A percentile compares a stretch with the other conserved stretches of the same genome.
Evolutionary conservation across 1,140 invertebrate genomes (phyloP).

Genomic region (Drosophila littoralis): DNA sequence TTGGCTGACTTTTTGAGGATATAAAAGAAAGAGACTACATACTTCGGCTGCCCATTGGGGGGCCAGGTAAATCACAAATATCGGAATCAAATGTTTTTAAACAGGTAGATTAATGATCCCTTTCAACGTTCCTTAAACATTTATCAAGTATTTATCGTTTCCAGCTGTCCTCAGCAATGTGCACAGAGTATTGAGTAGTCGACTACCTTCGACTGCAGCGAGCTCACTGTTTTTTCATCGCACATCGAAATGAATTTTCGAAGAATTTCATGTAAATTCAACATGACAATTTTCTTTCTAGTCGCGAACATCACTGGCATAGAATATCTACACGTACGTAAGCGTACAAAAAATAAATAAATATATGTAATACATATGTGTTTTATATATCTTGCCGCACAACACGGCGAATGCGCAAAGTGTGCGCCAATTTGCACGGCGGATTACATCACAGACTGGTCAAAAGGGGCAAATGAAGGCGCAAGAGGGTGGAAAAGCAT

Average conservation of each 20-base stretch:
- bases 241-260: slow-evolving; percentile 67
- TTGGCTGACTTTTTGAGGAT: too few relatives aligned
- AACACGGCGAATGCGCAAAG: slow-evolving; percentile 71
- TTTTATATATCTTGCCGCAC: slow-evolving; percentile 41
- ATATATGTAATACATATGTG: slow-evolving; percentile 37
- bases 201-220: background rate
- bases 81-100: too few relatives aligned
- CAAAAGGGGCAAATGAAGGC: background rate
- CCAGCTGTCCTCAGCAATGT: too few relatives aligned
- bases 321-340: slow-evolving; percentile 19
- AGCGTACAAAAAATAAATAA: slow-evolving; percentile 10
- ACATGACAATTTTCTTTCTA: slow-evolving; percentile 66
- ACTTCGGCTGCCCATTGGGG: too few relatives aligned
- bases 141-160: too few relatives aligned
- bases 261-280: slow-evolving; percentile 72
- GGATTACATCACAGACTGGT: slow-evolving; percentile 65
- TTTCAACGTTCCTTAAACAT: too few relatives aligned
- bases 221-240: slow-evolving; percentile 46
- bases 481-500: background rate
- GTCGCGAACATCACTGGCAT: slow-evolving; percentile 13
- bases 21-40: too few relatives aligned
- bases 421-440: slow-evolving; percentile 72
- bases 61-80: too few relatives aligned
- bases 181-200: slow-evolving; percentile 1
- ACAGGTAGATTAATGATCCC: too few relatives aligned